Evolutionary conservation across 64 coral and sea anemone genomes (phyloP).

Genomic region (Platygyra sinensis): DNA sequence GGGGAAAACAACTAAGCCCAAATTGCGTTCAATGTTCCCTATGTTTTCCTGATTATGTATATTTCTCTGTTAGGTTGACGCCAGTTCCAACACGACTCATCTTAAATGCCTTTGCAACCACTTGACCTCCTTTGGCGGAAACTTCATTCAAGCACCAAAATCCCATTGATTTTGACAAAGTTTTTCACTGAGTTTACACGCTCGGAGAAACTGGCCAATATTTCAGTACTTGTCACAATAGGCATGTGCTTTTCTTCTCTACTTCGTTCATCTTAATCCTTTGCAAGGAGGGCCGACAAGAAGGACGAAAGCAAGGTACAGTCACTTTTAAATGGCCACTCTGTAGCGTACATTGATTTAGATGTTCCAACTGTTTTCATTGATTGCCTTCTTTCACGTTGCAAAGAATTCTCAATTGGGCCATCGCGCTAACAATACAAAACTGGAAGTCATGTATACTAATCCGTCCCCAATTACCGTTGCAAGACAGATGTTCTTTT

Average conservation of each 20-base stretch:
- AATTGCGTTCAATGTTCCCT: too few species aligned
- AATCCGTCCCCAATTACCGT: too few species aligned
- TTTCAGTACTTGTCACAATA: constrained; percentile 37
- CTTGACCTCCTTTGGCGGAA: constrained; percentile 39
- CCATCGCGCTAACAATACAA: too few species aligned
- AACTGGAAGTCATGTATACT: too few species aligned
- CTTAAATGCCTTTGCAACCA: constrained; percentile 41
- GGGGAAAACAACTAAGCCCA: too few species aligned
- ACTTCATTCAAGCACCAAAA: constrained; percentile 49
- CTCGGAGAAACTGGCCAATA: constrained; percentile 36
- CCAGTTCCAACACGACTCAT: not conserved
- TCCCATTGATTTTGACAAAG: constrained; percentile 33
- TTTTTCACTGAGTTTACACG: constrained; percentile 41
- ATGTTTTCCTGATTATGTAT: not conserved
- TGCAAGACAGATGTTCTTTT: too few species aligned
- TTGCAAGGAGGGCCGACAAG: constrained; percentile 48
- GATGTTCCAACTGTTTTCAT: too few species aligned
- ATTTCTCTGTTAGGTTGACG: constrained; percentile 6
- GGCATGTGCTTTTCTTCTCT: constrained; percentile 16
- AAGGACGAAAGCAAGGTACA: constrained; percentile 28
- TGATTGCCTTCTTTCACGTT: too few species aligned
- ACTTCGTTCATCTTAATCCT: constrained; percentile 18
- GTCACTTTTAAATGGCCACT: too few species aligned
- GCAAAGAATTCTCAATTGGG: too few species aligned
- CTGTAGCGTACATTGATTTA: too few species aligned